Percentiles rank a stretch among this genome's conserved stretches.
Conservation (phyloP, 2,113 vertebrate genomes). For the Neodon shergylaensis region DNA sequence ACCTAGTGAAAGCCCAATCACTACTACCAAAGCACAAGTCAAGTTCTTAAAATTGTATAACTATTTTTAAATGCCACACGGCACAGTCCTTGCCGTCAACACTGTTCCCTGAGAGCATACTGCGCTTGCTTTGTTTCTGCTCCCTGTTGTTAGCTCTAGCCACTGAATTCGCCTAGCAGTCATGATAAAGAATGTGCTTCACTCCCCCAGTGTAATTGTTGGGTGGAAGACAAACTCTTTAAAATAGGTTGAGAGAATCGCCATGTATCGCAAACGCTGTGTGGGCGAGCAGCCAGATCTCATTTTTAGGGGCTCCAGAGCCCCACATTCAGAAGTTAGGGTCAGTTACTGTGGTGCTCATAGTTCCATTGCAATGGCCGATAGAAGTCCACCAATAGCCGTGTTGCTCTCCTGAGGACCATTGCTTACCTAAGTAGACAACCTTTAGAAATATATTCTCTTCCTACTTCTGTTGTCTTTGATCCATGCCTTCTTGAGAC, state of each 20-base stretch:
- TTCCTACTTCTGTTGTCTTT: neutral
- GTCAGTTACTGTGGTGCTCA: neutral
- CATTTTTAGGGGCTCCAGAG: neutral
- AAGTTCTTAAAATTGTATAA: neutral
- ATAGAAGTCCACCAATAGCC: neutral
- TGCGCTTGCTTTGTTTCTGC: neutral
- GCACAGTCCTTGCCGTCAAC: neutral
- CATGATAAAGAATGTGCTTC: neutral
- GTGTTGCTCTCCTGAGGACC: neutral
- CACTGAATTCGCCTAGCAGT: neutral
- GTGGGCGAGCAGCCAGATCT: neutral
- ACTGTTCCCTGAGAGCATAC: neutral
- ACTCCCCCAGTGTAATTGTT: neutral
- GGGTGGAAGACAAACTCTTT: slow-evolving; percentile 18
- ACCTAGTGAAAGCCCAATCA: neutral
- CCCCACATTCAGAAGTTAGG: neutral
- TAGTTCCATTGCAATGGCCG: neutral
- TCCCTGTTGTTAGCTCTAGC: neutral
- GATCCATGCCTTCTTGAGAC: neutral
- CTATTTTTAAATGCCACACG: slow-evolving; percentile 12
- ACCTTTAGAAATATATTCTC: neutral
- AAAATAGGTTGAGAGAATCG: slow-evolving; percentile 4
- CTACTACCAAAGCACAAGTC: neutral
- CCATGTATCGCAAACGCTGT: neutral
- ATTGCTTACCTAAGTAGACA: neutral